Evolutionary conservation across 2,888 invertebrate species (phyloP).

Genomic region (Sinodicranocentrus sp.): DNA sequence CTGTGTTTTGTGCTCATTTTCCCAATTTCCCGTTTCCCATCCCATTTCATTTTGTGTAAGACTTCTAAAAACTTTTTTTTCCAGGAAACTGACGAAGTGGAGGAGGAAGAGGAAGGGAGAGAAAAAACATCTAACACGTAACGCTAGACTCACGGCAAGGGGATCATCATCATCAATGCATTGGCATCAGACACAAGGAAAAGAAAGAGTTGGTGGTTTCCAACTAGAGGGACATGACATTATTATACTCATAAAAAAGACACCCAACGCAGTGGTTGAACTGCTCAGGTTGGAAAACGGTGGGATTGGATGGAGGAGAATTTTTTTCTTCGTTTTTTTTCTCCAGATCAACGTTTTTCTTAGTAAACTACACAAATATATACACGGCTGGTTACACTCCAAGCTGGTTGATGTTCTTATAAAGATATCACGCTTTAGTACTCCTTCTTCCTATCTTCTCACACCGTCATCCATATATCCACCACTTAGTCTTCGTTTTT

Average conservation of each 20-base stretch:
- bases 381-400: background rate
- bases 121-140: background rate
- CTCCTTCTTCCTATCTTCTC: conserved; percentile 17
- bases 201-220: background rate
- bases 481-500: conserved; percentile 20
- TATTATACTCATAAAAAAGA: conserved; percentile 50
- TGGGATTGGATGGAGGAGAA: too few relatives aligned
- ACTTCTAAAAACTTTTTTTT: conserved; percentile 25
- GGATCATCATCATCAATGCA: background rate
- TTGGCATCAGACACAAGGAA: background rate
- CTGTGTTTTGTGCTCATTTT: conserved; percentile 43
- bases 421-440: background rate
- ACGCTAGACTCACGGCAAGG: background rate
- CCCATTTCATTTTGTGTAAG: conserved; percentile 13
- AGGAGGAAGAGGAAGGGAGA: background rate
- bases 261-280: conserved; percentile 18
- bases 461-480: conserved; percentile 28
- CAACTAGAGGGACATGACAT: conserved; percentile 24
- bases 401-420: background rate
- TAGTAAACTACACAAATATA: background rate
- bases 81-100: conserved; percentile 3
- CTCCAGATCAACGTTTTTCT: too few relatives aligned
- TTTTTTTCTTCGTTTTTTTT: too few relatives aligned
- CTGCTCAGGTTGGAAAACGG: too few relatives aligned
- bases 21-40: conserved; percentile 50